Percentiles rank a stretch among this genome's conserved stretches.
phyloP scores from a whole-genome alignment of 1,140 invertebrate genomes.

The Pseudomyrmex gracilis region DNA sequence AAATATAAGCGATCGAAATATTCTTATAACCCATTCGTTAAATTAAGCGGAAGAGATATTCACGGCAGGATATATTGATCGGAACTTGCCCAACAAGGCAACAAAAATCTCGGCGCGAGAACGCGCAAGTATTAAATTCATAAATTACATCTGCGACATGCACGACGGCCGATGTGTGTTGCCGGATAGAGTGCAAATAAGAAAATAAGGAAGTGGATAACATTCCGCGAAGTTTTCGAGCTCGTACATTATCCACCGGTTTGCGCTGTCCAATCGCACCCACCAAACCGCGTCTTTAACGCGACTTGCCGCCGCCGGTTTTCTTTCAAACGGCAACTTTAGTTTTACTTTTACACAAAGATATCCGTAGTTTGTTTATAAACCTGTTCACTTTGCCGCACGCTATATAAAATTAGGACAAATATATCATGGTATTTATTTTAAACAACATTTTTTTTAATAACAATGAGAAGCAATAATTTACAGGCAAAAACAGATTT shows the following conservation, averaged over 20 bases:
- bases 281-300: constrained; percentile 18
- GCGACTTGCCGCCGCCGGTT: constrained; percentile 3
- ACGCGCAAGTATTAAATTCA: constrained; percentile 56
- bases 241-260: constrained; percentile 61
- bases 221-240: constrained; percentile 60
- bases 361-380: not conserved
- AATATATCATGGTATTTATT: too few relatives aligned
- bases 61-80: not conserved
- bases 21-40: not conserved
- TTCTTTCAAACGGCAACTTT: constrained; percentile 58
- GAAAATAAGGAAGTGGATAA: constrained; percentile 64
- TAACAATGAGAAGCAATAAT: too few relatives aligned
- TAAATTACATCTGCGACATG: constrained; percentile 54
- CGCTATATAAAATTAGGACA: not conserved
- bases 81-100: not conserved
- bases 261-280: constrained; percentile 51
- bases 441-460: too few relatives aligned
- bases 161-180: constrained; percentile 21
- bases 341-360: constrained; percentile 27
- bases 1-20: not conserved
- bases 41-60: not conserved
- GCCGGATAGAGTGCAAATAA: constrained; percentile 64
- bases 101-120: constrained; percentile 14
- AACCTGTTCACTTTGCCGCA: not conserved
- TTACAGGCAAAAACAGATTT: too few relatives aligned